These are phyloP conservation scores for Puma concolor DNA, from an alignment of 2,113 vertebrate genomes.

Conservation along the genomic window DNA sequence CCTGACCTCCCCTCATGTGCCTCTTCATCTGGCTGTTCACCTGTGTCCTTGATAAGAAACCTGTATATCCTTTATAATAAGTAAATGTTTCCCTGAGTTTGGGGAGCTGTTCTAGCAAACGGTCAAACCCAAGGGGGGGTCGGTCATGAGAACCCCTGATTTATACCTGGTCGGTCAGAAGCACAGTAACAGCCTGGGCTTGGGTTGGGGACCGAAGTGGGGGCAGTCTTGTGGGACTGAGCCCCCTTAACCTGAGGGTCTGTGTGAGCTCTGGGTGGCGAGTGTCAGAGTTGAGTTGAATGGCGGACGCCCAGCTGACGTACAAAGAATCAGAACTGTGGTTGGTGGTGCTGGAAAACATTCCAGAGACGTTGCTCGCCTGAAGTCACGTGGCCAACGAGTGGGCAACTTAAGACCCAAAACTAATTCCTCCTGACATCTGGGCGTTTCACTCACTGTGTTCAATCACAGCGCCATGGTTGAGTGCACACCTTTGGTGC, in stretches of 20 bases:
- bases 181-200: neutral
- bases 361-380: neutral
- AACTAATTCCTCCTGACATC: neutral
- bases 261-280: neutral
- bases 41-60: neutral
- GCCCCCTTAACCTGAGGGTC: neutral
- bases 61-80: neutral
- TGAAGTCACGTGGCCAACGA: neutral
- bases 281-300: neutral
- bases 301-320: neutral
- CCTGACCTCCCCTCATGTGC: neutral
- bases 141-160: neutral
- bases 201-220: neutral
- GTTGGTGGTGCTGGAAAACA: neutral
- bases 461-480: neutral
- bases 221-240: neutral
- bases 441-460: rapidly evolving
- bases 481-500: rapidly evolving
- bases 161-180: neutral
- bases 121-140: neutral
- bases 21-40: neutral
- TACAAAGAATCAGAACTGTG: neutral
- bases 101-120: neutral
- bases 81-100: neutral
- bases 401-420: neutral